Evolutionary conservation across 2,888 invertebrate species (phyloP).

Genomic region (Chaitophorus viminalis): DNA sequence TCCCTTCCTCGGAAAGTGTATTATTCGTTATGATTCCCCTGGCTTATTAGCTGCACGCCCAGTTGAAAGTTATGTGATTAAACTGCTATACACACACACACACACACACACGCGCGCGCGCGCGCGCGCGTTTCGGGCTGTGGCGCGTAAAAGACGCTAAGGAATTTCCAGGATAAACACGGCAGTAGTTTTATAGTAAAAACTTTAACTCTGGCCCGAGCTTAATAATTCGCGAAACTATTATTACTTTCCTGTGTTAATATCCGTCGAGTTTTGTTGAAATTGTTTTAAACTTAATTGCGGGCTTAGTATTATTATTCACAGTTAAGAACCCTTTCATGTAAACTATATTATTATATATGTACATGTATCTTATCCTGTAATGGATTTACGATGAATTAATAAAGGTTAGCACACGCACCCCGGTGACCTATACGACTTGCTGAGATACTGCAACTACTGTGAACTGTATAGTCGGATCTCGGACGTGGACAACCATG

Average conservation of each 20-base stretch:
- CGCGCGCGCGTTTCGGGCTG: neutral
- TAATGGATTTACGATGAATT: neutral
- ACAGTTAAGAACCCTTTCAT: constrained; percentile 2
- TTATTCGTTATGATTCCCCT: constrained; percentile 41
- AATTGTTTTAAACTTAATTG: constrained; percentile 41
- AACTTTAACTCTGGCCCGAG: constrained; percentile 23
- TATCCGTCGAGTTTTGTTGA: constrained; percentile 30
- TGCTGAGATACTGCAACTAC: no score
- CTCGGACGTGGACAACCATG: no score
- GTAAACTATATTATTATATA: neutral
- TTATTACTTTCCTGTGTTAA: constrained; percentile 48
- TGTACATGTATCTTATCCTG: neutral
- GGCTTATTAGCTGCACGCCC: constrained; percentile 23
- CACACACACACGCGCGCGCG: neutral
- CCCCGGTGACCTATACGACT: no score
- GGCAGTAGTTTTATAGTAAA: constrained; percentile 24
- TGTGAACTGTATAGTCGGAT: no score
- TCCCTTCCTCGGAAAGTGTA: neutral
- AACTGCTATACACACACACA: neutral
- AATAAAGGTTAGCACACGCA: neutral
- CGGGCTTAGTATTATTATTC: constrained; percentile 32
- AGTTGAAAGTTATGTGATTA: constrained; percentile 31
- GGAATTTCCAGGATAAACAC: constrained; percentile 31
- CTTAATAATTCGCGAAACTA: constrained; percentile 41
- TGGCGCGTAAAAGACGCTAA: constrained; percentile 7